A percentile compares a stretch with the other conserved stretches of the same genome.
phyloP scores from a whole-genome alignment of 2,113 vertebrate species.

The Narcine bancroftii region DNA sequence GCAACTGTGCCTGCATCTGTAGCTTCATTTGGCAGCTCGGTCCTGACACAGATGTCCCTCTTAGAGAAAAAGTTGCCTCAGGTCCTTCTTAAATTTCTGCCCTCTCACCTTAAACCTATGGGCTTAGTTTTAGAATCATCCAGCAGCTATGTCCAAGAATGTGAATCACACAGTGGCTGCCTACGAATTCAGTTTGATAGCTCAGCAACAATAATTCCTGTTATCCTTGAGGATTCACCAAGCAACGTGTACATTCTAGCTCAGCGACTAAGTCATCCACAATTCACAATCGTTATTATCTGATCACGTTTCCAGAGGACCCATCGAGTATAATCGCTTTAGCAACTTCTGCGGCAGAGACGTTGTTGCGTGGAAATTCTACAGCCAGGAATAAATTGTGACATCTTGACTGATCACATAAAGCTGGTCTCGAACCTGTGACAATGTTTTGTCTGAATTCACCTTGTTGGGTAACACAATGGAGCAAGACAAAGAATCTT shows the following conservation, averaged over 20 bases:
- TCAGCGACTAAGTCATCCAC: not conserved
- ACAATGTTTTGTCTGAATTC: not conserved
- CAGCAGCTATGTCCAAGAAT: not conserved
- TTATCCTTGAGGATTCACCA: not conserved
- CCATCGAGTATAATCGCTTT: not conserved
- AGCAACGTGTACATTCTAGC: not conserved
- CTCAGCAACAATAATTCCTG: not conserved
- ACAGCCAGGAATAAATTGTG: not conserved
- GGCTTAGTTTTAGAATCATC: too few relatives aligned
- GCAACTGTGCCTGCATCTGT: too few relatives aligned
- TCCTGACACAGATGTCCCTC: too few relatives aligned
- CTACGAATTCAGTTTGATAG: not conserved
- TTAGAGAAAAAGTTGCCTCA: too few relatives aligned
- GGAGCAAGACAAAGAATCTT: too few relatives aligned
- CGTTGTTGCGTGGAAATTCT: not conserved
- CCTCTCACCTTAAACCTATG: too few relatives aligned
- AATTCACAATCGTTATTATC: not conserved
- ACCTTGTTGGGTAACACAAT: not conserved
- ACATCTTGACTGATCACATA: not conserved
- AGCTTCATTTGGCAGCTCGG: too few relatives aligned
- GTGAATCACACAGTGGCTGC: not conserved
- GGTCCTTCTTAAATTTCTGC: too few relatives aligned
- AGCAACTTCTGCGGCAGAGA: not conserved
- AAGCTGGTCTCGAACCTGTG: not conserved
- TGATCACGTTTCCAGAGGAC: not conserved